Conservation (phyloP, 2,888 invertebrate species). For the Spisula subtruncata region DNA sequence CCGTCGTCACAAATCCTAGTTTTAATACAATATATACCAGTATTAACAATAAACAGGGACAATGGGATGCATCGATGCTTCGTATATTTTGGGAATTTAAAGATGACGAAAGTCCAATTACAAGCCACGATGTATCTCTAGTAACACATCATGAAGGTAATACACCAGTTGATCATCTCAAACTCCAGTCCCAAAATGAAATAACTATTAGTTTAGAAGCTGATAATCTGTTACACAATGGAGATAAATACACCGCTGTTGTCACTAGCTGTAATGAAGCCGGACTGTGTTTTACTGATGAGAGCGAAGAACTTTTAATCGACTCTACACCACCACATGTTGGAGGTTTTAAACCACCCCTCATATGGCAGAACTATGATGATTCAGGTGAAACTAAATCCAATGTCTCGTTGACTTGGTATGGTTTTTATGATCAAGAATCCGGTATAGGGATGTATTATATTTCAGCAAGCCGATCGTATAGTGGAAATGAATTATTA, state of each 20-base stretch:
- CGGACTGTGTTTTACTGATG: conserved; percentile 63
- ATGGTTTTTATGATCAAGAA: conserved; percentile 71
- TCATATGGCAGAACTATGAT: conserved; percentile 53
- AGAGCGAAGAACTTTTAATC: conserved; percentile 63
- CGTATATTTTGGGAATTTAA: conserved; percentile 55
- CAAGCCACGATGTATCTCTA: conserved; percentile 55
- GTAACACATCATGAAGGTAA: conserved; percentile 58
- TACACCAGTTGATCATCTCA: conserved; percentile 57
- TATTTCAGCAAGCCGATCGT: conserved; percentile 59
- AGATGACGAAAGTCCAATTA: conserved; percentile 68
- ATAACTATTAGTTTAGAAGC: conserved; percentile 53
- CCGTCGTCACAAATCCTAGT: conserved; percentile 14
- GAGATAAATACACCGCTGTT: conserved; percentile 64
- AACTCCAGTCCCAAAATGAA: conserved; percentile 52
- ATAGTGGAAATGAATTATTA: conserved; percentile 58
- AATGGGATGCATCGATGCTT: conserved; percentile 67
- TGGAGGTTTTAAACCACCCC: conserved; percentile 67
- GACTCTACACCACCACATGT: conserved; percentile 76
- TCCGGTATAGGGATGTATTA: conserved; percentile 65
- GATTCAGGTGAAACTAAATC: not conserved
- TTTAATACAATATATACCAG: conserved; percentile 18
- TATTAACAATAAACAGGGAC: not conserved
- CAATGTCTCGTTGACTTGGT: conserved; percentile 65
- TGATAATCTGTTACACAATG: conserved; percentile 57
- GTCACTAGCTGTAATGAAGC: conserved; percentile 72